These are phyloP conservation scores for Ginglymostoma cirratum DNA, from an alignment of 2,113 vertebrate species.

Conservation along the genomic window DNA sequence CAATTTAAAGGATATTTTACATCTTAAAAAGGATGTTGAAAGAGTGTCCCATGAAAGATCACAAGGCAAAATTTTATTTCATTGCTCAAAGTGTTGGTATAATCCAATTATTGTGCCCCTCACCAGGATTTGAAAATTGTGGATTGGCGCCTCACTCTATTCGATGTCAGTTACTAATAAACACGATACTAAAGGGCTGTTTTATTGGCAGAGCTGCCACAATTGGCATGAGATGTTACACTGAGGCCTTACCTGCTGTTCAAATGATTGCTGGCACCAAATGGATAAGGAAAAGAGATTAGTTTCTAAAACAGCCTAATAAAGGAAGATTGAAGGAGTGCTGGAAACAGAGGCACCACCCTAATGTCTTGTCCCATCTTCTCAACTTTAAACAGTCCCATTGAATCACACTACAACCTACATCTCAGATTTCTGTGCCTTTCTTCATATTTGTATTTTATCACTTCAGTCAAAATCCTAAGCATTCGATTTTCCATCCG, in stretches of 20 bases:
- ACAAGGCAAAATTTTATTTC: background rate
- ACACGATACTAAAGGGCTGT: background rate
- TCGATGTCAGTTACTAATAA: background rate
- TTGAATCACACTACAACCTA: background rate
- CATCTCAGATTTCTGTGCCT: background rate
- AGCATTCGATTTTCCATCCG: no score
- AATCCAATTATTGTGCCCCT: background rate
- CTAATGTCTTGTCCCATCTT: background rate
- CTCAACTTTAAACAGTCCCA: background rate
- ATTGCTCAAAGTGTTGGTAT: background rate
- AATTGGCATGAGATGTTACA: background rate
- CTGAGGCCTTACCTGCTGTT: background rate
- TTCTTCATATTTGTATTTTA: background rate
- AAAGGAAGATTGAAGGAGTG: background rate
- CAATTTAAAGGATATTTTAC: background rate
- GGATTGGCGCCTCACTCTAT: background rate
- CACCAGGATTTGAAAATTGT: background rate
- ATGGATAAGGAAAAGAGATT: background rate
- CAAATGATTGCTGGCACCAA: background rate
- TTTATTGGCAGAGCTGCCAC: background rate
- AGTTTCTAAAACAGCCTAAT: background rate
- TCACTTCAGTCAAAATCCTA: background rate
- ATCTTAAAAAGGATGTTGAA: background rate
- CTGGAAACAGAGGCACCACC: background rate
- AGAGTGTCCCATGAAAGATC: background rate